These are phyloP conservation scores for Callosobruchus maculatus DNA, from an alignment of 2,888 invertebrate species.

Conservation along the genomic window DNA sequence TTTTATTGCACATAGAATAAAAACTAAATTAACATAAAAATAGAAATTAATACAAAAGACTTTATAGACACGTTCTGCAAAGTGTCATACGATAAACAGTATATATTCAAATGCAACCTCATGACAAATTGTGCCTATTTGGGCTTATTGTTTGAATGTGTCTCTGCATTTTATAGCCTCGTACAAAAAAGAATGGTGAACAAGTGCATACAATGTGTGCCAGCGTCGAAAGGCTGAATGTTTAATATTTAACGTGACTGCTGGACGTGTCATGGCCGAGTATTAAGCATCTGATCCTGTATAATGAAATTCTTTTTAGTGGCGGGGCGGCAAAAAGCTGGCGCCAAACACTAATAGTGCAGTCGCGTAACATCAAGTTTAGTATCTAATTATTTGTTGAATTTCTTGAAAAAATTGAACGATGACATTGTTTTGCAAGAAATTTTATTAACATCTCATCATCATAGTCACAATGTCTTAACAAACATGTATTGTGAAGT, in stretches of 20 bases:
- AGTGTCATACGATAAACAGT: neutral
- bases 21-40: no score
- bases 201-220: neutral
- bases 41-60: no score
- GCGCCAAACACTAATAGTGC: neutral
- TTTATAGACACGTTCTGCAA: no score
- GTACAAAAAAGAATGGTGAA: neutral
- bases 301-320: neutral
- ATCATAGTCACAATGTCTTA: no score
- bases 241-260: neutral
- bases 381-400: no score
- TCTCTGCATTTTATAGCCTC: neutral
- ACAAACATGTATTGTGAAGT: no score
- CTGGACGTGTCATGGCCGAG: neutral
- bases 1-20: no score
- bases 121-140: neutral
- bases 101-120: neutral
- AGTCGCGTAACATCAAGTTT: no score
- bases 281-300: neutral
- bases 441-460: no score
- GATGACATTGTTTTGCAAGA: no score
- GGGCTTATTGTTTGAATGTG: neutral
- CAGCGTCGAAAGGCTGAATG: neutral
- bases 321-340: neutral
- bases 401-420: no score